These are phyloP conservation scores for Limnephilus lunatus DNA, from an alignment of 2,888 invertebrate species.

Conservation along the genomic window DNA sequence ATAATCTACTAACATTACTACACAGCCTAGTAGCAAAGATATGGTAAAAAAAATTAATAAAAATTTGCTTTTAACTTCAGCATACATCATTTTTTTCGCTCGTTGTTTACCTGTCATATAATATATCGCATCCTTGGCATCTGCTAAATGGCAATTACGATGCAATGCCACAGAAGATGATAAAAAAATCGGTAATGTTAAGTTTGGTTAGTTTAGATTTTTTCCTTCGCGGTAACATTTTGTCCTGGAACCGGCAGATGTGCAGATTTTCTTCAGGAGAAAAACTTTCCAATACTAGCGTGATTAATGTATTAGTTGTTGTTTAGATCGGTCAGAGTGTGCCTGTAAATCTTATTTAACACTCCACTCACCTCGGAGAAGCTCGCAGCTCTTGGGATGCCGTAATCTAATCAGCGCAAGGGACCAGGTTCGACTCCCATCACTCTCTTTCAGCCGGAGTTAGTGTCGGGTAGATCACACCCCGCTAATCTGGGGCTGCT, in stretches of 20 bases:
- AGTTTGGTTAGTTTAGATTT: no score
- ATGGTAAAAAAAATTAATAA: no score
- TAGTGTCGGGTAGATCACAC: conserved; percentile 65
- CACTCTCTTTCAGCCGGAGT: conserved; percentile 65
- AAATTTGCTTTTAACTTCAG: no score
- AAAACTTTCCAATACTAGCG: background rate
- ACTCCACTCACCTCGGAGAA: conserved; percentile 3
- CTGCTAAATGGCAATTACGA: background rate
- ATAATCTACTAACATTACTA: no score
- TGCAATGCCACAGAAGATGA: no score
- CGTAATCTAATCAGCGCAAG: conserved; percentile 64
- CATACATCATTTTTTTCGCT: no score
- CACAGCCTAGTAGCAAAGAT: no score
- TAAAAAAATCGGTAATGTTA: no score
- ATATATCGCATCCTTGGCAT: no score
- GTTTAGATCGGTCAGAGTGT: background rate
- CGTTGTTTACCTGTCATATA: no score
- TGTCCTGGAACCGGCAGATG: background rate
- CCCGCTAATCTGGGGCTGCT: conserved; percentile 64
- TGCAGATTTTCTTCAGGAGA: background rate
- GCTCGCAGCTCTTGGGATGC: background rate
- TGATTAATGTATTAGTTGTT: background rate
- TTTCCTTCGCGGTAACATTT: no score
- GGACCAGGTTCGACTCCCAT: conserved; percentile 60
- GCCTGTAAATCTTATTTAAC: background rate